Conservation (phyloP, 2,888 invertebrate genomes). For the Tuberolachnus salignus region DNA sequence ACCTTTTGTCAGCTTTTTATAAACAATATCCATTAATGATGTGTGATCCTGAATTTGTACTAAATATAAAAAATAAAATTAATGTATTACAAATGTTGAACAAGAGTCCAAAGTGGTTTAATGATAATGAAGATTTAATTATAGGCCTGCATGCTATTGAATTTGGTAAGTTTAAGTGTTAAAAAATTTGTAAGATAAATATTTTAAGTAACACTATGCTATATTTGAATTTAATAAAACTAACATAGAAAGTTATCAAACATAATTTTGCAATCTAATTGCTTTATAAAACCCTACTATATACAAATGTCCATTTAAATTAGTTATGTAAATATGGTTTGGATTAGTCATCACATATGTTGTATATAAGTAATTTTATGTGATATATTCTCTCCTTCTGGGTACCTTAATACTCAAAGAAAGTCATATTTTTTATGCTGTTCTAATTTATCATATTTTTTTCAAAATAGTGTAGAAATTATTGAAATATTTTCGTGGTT, state of each 20-base stretch:
- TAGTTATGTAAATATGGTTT: slow-evolving; percentile 57
- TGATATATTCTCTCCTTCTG: slow-evolving; percentile 69
- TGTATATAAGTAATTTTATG: slow-evolving; percentile 65
- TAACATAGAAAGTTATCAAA: background rate
- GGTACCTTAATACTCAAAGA: slow-evolving; percentile 47
- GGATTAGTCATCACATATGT: slow-evolving; percentile 57
- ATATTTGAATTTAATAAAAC: slow-evolving; percentile 18
- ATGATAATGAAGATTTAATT: slow-evolving; percentile 35
- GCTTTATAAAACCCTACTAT: slow-evolving; percentile 58
- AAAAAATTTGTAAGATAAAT: background rate
- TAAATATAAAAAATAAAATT: slow-evolving; percentile 27
- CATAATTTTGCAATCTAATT: slow-evolving; percentile 32
- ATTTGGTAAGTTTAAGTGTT: slow-evolving; percentile 36
- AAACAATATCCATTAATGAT: background rate
- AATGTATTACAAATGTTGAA: slow-evolving; percentile 26
- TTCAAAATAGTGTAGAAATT: slow-evolving; percentile 53
- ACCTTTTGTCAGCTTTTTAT: slow-evolving; percentile 48
- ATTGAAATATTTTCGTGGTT: slow-evolving; percentile 48
- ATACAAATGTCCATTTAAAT: slow-evolving; percentile 57
- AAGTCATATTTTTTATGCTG: slow-evolving; percentile 31
- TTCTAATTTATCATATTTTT: slow-evolving; percentile 53
- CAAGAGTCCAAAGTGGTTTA: slow-evolving; percentile 33
- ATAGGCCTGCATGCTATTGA: slow-evolving; percentile 28
- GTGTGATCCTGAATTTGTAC: slow-evolving; percentile 8
- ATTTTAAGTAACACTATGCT: background rate